A percentile compares a stretch with the other conserved stretches of the same genome.
Conservation (phyloP, 2,113 vertebrate species). For the Rattus rattus region DNA sequence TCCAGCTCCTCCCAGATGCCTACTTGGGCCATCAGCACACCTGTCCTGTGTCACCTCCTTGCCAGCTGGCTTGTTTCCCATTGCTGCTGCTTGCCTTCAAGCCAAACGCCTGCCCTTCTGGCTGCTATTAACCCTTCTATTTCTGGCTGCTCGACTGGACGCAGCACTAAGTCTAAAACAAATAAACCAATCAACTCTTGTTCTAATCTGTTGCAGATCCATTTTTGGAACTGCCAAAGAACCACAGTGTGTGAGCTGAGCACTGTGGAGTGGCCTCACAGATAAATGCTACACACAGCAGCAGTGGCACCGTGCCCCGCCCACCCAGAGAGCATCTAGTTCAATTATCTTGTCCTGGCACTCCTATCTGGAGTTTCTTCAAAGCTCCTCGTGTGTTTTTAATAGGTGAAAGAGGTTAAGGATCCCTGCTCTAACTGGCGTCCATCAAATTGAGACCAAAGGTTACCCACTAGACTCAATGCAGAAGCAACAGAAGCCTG, state of each 20-base stretch:
- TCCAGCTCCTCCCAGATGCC: slow-evolving; percentile 11
- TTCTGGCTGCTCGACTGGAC: slow-evolving; percentile 5
- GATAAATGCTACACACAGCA: background rate
- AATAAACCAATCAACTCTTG: slow-evolving; percentile 4
- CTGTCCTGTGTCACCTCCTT: slow-evolving; percentile 50
- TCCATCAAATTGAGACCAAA: background rate
- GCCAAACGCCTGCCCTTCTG: slow-evolving; percentile 38
- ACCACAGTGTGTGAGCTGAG: background rate
- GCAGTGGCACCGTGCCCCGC: background rate
- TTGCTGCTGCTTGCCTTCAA: slow-evolving; percentile 29
- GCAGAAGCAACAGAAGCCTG: background rate
- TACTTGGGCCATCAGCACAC: background rate
- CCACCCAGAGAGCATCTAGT: slow-evolving; percentile 34
- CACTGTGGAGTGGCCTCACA: slow-evolving; percentile 8
- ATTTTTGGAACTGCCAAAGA: slow-evolving; percentile 47
- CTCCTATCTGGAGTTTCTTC: background rate
- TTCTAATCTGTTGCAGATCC: background rate
- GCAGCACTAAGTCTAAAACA: slow-evolving; percentile 53
- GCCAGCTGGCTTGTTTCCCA: slow-evolving; percentile 54
- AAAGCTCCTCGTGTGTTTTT: slow-evolving; percentile 9
- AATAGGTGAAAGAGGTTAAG: slow-evolving; percentile 26
- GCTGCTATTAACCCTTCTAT: slow-evolving; percentile 57
- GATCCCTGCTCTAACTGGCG: background rate
- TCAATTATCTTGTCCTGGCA: slow-evolving; percentile 14
- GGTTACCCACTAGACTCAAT: background rate